These are phyloP conservation scores for Paratrypauchen microcephalus DNA, from an alignment of 2,797 vertebrate genomes.

Conservation along the genomic window DNA sequence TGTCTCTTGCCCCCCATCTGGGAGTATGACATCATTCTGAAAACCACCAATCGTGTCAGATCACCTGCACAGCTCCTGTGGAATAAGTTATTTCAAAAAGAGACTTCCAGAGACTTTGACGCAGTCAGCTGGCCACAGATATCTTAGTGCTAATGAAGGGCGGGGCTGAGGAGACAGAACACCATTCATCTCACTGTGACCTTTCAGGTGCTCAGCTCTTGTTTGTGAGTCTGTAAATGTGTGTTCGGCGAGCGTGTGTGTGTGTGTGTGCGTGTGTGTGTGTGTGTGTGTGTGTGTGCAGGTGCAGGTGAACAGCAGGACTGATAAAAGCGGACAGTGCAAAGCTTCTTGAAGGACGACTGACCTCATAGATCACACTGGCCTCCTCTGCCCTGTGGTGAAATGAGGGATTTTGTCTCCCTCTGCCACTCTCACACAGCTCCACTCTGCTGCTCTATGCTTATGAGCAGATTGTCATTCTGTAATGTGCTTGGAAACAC, in stretches of 20 bases:
- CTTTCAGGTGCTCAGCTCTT: conserved; percentile 51
- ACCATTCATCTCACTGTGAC: conserved; percentile 59
- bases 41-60: conserved; percentile 16
- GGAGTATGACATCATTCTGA: no score
- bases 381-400: conserved; percentile 45
- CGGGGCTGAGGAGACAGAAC: conserved; percentile 56
- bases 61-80: conserved; percentile 25
- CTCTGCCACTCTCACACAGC: conserved; percentile 7
- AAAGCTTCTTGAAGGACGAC: conserved; percentile 68
- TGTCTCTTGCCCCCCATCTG: no score
- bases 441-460: conserved; percentile 3
- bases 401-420: conserved; percentile 68
- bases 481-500: background rate
- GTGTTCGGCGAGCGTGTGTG: background rate
- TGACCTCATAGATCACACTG: conserved; percentile 71
- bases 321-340: conserved; percentile 52
- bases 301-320: conserved; percentile 29
- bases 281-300: conserved; percentile 9
- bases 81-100: conserved; percentile 43
- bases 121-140: conserved; percentile 42
- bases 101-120: conserved; percentile 45
- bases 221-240: conserved; percentile 24
- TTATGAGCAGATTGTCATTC: conserved; percentile 19
- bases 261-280: no score
- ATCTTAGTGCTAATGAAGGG: conserved; percentile 59